These are phyloP conservation scores for Xyrauchen texanus DNA, from an alignment of 2,113 vertebrate genomes.

Conservation along the genomic window DNA sequence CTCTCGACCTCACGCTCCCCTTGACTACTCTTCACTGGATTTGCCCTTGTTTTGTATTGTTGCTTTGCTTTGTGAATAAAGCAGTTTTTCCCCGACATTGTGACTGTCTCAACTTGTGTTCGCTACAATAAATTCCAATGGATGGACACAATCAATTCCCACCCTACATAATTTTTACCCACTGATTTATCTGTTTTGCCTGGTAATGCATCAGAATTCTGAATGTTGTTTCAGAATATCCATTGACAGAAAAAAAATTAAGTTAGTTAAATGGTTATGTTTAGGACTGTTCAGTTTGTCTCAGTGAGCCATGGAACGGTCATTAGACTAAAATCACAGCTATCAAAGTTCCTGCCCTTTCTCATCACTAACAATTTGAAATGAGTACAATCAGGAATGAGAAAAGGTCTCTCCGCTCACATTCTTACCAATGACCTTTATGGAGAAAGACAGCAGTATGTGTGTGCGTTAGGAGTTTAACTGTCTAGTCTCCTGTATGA, in stretches of 20 bases:
- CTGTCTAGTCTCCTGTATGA: no score
- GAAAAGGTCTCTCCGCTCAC: constrained; percentile 12
- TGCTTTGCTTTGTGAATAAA: no score
- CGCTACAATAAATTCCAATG: no score
- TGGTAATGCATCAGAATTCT: background rate
- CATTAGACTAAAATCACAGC: background rate
- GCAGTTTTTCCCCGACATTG: no score
- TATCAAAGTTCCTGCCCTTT: background rate
- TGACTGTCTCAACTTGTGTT: no score
- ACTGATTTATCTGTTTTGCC: no score
- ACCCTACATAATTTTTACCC: no score
- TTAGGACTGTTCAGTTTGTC: background rate
- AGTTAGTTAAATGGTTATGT: background rate
- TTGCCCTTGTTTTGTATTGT: no score
- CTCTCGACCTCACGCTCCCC: no score
- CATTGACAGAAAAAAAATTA: background rate
- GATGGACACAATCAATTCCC: no score
- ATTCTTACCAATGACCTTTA: constrained; percentile 22
- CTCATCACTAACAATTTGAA: background rate
- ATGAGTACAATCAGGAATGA: constrained; percentile 12
- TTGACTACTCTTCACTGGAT: no score
- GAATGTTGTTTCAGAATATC: background rate
- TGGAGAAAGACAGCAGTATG: background rate
- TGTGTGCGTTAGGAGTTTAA: background rate
- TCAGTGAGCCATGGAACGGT: background rate